phyloP scores from a whole-genome alignment of 2,888 invertebrate species.

The Drosophila differens region DNA sequence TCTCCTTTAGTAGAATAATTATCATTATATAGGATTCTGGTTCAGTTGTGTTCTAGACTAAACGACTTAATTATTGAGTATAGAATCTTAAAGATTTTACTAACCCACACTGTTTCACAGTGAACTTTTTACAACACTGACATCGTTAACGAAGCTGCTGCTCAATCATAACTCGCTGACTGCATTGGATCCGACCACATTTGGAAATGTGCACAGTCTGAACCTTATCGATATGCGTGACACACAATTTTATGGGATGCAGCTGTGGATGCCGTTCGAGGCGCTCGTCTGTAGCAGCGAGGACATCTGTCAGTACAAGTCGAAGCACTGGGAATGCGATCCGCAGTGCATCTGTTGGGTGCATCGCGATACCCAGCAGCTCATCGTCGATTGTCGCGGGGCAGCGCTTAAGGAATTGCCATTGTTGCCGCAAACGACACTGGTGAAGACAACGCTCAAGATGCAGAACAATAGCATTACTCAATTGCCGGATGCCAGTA shows the following conservation, averaged over 20 bases:
- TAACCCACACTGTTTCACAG: constrained; percentile 72
- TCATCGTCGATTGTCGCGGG: constrained; percentile 86
- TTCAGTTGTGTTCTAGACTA: background rate
- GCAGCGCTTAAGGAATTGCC: constrained; percentile 85
- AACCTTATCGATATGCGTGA: constrained; percentile 86
- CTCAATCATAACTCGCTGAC: constrained; percentile 86
- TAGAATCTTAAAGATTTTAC: background rate
- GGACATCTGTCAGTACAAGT: constrained; percentile 86
- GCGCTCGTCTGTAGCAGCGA: constrained; percentile 54
- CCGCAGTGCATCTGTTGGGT: constrained; percentile 86
- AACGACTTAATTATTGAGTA: background rate
- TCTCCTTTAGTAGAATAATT: background rate
- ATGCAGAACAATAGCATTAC: constrained; percentile 84
- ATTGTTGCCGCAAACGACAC: constrained; percentile 64
- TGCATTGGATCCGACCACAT: constrained; percentile 85
- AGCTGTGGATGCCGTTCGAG: constrained; percentile 53
- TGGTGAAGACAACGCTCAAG: constrained; percentile 83
- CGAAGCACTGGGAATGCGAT: constrained; percentile 84
- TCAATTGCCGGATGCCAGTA: constrained; percentile 73
- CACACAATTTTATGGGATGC: constrained; percentile 86
- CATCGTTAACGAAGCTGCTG: constrained; percentile 85
- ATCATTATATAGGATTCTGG: background rate
- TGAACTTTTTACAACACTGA: constrained; percentile 81
- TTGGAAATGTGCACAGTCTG: constrained; percentile 86
- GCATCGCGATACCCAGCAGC: constrained; percentile 82